Conservation (phyloP, 1,140 invertebrate genomes). For the Drosophila setifemur region DNA sequence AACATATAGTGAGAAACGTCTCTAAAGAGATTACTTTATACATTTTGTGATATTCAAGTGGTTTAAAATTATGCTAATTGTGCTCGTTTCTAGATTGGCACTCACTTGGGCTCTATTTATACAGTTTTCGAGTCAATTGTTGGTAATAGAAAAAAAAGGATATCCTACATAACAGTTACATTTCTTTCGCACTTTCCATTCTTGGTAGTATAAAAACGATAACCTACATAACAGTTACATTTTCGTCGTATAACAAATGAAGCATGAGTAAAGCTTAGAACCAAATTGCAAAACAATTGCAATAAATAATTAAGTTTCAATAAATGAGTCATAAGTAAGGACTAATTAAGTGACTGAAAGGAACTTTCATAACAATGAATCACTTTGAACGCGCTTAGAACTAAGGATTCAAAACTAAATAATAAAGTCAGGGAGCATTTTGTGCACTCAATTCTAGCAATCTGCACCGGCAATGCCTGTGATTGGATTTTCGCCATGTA, state of each 20-base stretch:
- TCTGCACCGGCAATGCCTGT: conserved; percentile 69
- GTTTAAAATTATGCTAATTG: conserved; percentile 9
- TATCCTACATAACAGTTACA: conserved; percentile 9
- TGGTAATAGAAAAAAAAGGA: conserved; percentile 9
- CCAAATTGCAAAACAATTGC: conserved; percentile 37
- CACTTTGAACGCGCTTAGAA: conserved; percentile 24
- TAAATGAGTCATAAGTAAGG: conserved; percentile 11
- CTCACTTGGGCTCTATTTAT: conserved; percentile 9
- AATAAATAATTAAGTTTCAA: conserved; percentile 15
- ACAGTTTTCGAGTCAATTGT: background rate
- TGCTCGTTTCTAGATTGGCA: conserved; percentile 47
- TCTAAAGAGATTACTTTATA: background rate
- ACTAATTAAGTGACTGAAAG: conserved; percentile 60
- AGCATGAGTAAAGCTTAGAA: conserved; percentile 58
- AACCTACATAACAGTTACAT: conserved; percentile 13
- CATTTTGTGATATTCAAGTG: background rate
- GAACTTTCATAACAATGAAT: conserved; percentile 62
- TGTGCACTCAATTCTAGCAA: conserved; percentile 29
- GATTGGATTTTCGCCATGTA: conserved; percentile 61
- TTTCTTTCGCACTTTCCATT: background rate
- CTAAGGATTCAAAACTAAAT: conserved; percentile 17
- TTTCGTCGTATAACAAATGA: conserved; percentile 1
- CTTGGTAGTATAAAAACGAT: background rate
- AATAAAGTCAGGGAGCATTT: conserved; percentile 31
- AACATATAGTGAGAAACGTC: conserved; percentile 29